phyloP scores from a whole-genome alignment of 2,888 invertebrate genomes.

The Zelleria hepariella region DNA sequence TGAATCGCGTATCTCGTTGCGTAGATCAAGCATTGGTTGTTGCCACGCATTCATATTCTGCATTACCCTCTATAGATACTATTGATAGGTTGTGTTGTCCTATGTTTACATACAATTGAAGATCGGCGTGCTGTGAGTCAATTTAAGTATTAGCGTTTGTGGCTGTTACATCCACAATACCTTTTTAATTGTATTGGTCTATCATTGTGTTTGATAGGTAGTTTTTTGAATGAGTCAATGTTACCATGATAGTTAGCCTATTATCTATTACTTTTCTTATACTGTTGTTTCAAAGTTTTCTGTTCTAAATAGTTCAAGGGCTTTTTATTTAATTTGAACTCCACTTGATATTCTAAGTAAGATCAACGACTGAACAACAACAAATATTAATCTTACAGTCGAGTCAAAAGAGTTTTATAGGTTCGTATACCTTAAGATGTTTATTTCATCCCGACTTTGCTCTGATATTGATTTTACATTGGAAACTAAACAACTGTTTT shows the following conservation, averaged over 20 bases:
- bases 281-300: too few species aligned
- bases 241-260: too few species aligned
- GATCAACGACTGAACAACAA: neutral
- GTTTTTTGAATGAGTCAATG: too few species aligned
- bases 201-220: too few species aligned
- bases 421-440: neutral
- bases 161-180: neutral
- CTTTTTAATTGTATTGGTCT: neutral
- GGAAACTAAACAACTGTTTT: neutral
- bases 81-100: neutral
- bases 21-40: conserved; percentile 40
- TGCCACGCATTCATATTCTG: conserved; percentile 11
- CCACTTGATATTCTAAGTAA: neutral
- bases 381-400: neutral
- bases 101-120: conserved; percentile 3
- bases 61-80: neutral
- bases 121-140: neutral
- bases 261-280: too few species aligned
- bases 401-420: neutral
- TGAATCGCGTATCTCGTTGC: conserved; percentile 55
- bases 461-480: conserved; percentile 1
- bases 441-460: conserved; percentile 1
- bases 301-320: too few species aligned
- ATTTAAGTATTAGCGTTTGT: neutral
- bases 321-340: neutral